Conservation (phyloP, 2,888 invertebrate genomes). For the Timema cristinae region DNA sequence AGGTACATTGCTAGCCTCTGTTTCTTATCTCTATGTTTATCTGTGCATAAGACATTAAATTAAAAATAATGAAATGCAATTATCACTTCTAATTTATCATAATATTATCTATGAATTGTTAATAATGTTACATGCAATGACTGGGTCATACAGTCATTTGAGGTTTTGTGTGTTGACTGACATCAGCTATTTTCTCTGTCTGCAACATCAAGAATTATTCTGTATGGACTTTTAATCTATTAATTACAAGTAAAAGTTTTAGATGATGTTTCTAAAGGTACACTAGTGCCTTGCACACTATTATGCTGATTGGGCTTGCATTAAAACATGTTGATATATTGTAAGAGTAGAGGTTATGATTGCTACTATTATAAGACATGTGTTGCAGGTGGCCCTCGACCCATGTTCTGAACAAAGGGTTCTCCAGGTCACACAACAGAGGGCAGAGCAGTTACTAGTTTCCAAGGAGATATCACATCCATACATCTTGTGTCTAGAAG, state of each 20-base stretch:
- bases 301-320: neutral
- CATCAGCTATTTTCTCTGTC: too few species aligned
- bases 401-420: conserved; percentile 47
- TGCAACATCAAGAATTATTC: too few species aligned
- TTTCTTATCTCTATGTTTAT: neutral
- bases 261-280: neutral
- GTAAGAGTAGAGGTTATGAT: too few species aligned
- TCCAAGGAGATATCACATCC: conserved; percentile 54
- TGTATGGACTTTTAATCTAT: neutral
- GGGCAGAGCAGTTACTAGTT: conserved; percentile 52
- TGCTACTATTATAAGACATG: neutral
- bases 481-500: conserved; percentile 68
- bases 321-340: neutral
- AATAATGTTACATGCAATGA: too few species aligned
- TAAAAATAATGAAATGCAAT: neutral
- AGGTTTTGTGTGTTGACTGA: too few species aligned
- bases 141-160: too few species aligned
- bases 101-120: neutral
- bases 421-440: conserved; percentile 55
- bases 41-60: neutral
- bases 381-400: conserved; percentile 17
- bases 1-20: conserved; percentile 45
- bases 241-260: neutral
- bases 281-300: neutral
- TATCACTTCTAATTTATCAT: neutral